phyloP scores from a whole-genome alignment of 2,888 invertebrate species.

The Uloborus plumipes region DNA sequence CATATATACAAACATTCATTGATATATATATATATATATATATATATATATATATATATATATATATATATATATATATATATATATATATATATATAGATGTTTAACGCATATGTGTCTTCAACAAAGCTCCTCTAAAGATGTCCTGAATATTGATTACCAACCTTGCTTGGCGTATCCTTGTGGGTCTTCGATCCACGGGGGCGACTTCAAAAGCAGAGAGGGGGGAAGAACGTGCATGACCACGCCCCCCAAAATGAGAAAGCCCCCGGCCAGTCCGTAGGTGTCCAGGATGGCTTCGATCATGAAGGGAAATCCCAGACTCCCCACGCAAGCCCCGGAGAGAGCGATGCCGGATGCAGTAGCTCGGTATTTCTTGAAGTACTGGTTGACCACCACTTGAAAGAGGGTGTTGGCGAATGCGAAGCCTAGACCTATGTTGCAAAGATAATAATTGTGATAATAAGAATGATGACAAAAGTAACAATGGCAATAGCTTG shows the following conservation, averaged over 20 bases:
- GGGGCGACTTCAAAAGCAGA: constrained; percentile 21
- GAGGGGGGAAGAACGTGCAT: constrained; percentile 49
- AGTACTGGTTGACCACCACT: constrained; percentile 57
- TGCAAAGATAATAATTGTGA: not conserved
- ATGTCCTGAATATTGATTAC: not conserved
- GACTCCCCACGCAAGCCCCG: constrained; percentile 47
- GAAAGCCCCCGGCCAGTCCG: constrained; percentile 44
- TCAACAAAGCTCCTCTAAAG: too few species aligned
- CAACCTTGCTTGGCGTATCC: constrained; percentile 34
- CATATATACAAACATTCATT: too few species aligned
- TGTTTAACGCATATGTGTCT: too few species aligned
- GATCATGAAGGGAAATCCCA: constrained; percentile 45
- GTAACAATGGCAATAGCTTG: too few species aligned
- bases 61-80: too few species aligned
- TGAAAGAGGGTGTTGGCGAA: constrained; percentile 56
- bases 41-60: too few species aligned
- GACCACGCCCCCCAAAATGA: constrained; percentile 39
- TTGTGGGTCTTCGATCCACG: constrained; percentile 40
- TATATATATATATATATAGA: too few species aligned
- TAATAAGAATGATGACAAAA: not conserved
- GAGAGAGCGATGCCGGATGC: constrained; percentile 56
- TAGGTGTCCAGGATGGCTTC: constrained; percentile 38
- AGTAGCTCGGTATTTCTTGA: constrained; percentile 47
- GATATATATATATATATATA: too few species aligned
- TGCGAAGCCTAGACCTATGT: constrained; percentile 36